Base-by-base conservation (phyloP, 2,888 invertebrate species). In the Beris morrisii region DNA sequence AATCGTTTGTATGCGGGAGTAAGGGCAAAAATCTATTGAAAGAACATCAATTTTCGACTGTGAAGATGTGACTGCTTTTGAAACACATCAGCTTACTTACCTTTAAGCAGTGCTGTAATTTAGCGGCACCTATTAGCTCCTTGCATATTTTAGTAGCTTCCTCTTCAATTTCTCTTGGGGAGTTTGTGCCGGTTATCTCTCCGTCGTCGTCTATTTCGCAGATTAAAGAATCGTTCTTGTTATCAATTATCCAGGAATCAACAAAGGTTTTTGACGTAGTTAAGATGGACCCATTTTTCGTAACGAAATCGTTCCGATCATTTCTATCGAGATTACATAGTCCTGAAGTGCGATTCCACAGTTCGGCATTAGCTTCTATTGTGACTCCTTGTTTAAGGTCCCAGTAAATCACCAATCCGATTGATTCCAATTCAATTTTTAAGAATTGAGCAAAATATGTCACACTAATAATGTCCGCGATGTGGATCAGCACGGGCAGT, bases 261-360 rank as follows among this genome's bases (percentile, higher is more conserved):
- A 76, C 72, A 69, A 81, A 81, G 4, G 81, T 75, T 61, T 79
- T 77, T 0, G 76, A 72, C 0, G 79, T 79, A 67, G 76, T 75
- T 53, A 82, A 83, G 4, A 80, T 73, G 1, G 77, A 79, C 0
- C 87, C 88, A 43, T 87, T 87, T 72, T 84, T 84, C 0, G 85
- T 86, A 43, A 80, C 77, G 70, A 91, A 82, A 76, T 95, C 94
- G 74, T 92, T 90, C 5, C 79, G 80, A 5, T 82, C 79, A 73
- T 87, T 84, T 0, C 90, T 90, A 77, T 95, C 90, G 71, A 92
- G 80, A 0, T 83, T 83, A 75, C 95, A 95, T 0, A 95, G 82
- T 64, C 95, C 95, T 69, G 87, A 87, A 0, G 92, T 90, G 73
- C 88, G 86, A 74, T 91, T 90, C 90, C 92, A 93, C 43, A 91